phyloP scores from a whole-genome alignment of 2,888 invertebrate species.

The Pogonocherus hispidulus region DNA sequence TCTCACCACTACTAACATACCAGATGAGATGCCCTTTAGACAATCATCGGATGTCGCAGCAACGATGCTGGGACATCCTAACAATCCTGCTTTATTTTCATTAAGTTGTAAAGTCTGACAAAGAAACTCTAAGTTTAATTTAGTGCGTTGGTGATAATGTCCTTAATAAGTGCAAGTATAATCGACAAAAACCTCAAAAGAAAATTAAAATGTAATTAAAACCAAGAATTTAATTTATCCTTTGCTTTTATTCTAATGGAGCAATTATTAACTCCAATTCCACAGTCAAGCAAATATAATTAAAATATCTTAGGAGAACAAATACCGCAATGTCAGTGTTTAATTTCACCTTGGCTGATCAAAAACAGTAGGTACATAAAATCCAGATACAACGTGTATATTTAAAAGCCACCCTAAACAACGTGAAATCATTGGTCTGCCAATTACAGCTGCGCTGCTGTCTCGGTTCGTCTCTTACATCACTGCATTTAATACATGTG shows the following conservation, averaged over 20 bases:
- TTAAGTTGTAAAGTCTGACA: too few species aligned
- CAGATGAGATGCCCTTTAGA: too few species aligned
- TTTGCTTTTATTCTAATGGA: neutral
- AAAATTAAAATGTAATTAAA: neutral
- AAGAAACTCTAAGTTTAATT: too few species aligned
- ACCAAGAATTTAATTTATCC: neutral
- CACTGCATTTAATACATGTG: slow-evolving; percentile 24
- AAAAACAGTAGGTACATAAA: slow-evolving; percentile 18
- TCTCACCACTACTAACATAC: too few species aligned
- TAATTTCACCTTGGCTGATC: slow-evolving; percentile 2
- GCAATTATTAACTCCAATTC: neutral
- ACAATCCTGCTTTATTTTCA: too few species aligned
- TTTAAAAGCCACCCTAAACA: slow-evolving; percentile 15
- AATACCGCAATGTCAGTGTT: neutral
- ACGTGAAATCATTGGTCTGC: slow-evolving; percentile 23
- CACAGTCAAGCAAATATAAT: neutral
- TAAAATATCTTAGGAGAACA: neutral
- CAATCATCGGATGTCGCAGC: too few species aligned
- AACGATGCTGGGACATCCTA: too few species aligned
- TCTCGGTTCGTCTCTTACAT: slow-evolving; percentile 15
- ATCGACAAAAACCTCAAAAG: neutral
- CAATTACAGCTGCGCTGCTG: slow-evolving; percentile 15
- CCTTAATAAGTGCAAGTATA: too few species aligned
- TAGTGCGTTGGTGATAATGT: too few species aligned
- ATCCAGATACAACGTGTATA: slow-evolving; percentile 1